Percentiles rank a stretch among this genome's conserved stretches.
phyloP scores from a whole-genome alignment of 2,113 vertebrate genomes.

The Diadophis punctatus region DNA sequence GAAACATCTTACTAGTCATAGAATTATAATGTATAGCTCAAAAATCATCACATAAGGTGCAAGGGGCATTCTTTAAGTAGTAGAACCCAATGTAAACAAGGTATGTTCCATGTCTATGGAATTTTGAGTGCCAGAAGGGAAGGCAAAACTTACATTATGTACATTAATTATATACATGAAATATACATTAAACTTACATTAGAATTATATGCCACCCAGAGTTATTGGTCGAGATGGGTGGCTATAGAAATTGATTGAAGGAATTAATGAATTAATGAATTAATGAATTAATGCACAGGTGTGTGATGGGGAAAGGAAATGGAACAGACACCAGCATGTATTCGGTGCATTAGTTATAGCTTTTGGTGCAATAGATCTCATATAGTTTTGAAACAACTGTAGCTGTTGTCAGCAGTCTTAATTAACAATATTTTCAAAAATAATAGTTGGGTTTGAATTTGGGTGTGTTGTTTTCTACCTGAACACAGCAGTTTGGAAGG shows the following conservation, averaged over 20 bases:
- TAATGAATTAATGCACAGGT: background rate
- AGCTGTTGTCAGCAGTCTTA: background rate
- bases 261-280: background rate
- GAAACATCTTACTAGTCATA: background rate
- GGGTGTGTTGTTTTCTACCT: background rate
- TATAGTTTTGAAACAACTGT: background rate
- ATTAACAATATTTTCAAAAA: background rate
- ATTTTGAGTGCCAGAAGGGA: background rate
- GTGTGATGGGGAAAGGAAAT: background rate
- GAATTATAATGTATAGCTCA: background rate
- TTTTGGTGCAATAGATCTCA: background rate
- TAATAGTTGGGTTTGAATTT: background rate
- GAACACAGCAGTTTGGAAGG: background rate
- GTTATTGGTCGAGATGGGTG: background rate
- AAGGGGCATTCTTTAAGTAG: background rate
- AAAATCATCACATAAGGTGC: background rate
- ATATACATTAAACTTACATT: background rate
- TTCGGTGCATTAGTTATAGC: background rate
- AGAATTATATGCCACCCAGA: background rate
- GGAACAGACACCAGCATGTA: background rate
- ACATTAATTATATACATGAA: background rate
- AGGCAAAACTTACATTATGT: background rate
- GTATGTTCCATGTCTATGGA: background rate
- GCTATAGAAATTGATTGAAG: background rate
- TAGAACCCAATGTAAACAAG: background rate